These are phyloP conservation scores for Neosalanx taihuensis DNA, from an alignment of 2,797 vertebrate genomes.

Conservation along the genomic window DNA sequence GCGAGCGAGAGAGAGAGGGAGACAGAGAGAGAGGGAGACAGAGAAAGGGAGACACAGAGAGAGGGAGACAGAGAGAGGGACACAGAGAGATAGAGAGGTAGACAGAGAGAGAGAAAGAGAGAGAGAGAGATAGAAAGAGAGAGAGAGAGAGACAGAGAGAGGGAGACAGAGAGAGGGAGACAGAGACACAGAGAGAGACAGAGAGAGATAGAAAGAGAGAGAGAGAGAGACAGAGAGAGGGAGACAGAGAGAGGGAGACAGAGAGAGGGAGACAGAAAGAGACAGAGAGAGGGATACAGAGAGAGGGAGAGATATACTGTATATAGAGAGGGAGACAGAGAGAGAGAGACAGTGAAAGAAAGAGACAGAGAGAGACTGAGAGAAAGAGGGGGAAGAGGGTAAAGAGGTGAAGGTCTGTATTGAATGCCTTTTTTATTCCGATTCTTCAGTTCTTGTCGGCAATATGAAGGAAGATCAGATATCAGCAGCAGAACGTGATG, in stretches of 20 bases:
- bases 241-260: not conserved
- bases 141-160: not conserved
- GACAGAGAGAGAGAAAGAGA: not conserved
- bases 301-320: no score
- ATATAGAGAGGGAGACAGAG: not conserved
- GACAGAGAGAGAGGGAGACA: not conserved
- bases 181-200: constrained; percentile 1
- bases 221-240: not conserved
- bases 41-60: no score
- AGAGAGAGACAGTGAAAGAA: not conserved
- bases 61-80: not conserved
- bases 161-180: not conserved
- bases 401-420: not conserved
- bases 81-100: not conserved
- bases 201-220: constrained; percentile 7
- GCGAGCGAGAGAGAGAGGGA: not conserved
- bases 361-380: not conserved
- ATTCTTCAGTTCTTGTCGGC: not conserved
- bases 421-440: constrained; percentile 3
- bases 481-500: constrained; percentile 5
- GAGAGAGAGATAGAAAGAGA: not conserved
- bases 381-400: not conserved
- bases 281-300: constrained; percentile 49
- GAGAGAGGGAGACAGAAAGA: not conserved
- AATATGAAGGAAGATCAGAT: not conserved